Base-by-base conservation (phyloP, 2,888 invertebrate species). In the Arctia plantaginis region DNA sequence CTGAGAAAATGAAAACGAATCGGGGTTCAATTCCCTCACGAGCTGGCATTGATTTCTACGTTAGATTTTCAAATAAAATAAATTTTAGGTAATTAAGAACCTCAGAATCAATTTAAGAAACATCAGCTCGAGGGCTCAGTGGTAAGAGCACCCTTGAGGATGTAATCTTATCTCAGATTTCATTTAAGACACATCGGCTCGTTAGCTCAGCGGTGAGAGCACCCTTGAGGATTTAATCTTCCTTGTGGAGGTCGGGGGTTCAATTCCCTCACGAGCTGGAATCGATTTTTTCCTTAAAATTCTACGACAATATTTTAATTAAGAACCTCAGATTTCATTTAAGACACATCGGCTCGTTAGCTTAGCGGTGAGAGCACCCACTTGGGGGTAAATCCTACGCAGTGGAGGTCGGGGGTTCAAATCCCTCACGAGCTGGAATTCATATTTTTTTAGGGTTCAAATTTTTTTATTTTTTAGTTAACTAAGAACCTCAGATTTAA, bases 21-120 rank as follows among this genome's bases (percentile, higher is more conserved):
- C n/a, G n/a, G n/a, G 55, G 55, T 55, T 55, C 55, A n/a, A 55
- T n/a, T 55, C 55, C 55, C n/a, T 55, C n/a, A n/a, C n/a, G 55
- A n/a, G 55, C 55, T n/a, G 23, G 1, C 20, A 55, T 55, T 51
- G 51, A 8, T 51, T 51, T 51, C 20, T n/a, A 23, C 44, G 15
- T 18, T 18, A 18, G 18, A 44, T 44, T 44, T 2, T 12, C 15
- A 44, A 18, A 44, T 18, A 18, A 44, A n/a, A n/a, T n/a, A n/a
- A n/a, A n/a, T n/a, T n/a, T n/a, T 44, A 18, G 15, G 2, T 44
- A 2, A 44, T 18, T 44, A 44, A 18, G 12, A 44, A 44, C 44
- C 44, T 44, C 44, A 18, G 15, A 44, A 18, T 44, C 18, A 18
- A 44, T 18, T 51, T 7, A 23, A 51, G 23, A 51, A 6, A n/a